Conservation (phyloP, 2,113 vertebrate genomes). For the Mesembrinibis cayennensis region DNA sequence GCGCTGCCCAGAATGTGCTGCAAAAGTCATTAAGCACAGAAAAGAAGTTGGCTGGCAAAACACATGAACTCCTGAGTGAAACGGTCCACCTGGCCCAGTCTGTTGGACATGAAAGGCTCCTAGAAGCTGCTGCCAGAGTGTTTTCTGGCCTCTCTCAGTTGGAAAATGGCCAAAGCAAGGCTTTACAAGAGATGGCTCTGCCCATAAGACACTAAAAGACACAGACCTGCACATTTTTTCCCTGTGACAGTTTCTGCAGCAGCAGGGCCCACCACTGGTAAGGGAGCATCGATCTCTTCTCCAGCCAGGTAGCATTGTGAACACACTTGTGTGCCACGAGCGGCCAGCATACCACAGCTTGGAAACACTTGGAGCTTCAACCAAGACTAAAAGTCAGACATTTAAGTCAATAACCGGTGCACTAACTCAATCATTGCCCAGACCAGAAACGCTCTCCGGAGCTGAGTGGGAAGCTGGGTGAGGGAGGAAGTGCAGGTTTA, state of each 20-base stretch:
- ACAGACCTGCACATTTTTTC: neutral
- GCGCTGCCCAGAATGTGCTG: slow-evolving; percentile 12
- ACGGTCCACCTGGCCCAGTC: neutral
- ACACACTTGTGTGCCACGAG: neutral
- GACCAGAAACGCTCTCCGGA: neutral
- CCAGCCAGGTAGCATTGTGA: neutral
- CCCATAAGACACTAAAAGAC: neutral
- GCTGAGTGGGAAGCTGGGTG: neutral
- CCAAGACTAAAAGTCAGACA: neutral
- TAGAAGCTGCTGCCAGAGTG: neutral
- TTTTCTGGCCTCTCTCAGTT: neutral
- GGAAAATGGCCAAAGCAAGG: neutral
- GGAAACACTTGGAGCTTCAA: neutral
- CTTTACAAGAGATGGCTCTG: neutral
- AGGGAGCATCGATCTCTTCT: neutral
- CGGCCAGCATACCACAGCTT: neutral
- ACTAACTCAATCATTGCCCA: neutral
- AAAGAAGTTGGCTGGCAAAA: slow-evolving; percentile 6
- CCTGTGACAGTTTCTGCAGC: neutral
- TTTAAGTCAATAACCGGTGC: neutral
- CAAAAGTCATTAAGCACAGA: slow-evolving; percentile 18
- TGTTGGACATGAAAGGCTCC: neutral
- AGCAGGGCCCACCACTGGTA: neutral
- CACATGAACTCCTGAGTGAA: neutral
- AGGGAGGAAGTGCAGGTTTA: neutral